Conservation (phyloP, 30 jellyfish, hydroid and myxozoan genomes). For the Aurelia coerulea region DNA sequence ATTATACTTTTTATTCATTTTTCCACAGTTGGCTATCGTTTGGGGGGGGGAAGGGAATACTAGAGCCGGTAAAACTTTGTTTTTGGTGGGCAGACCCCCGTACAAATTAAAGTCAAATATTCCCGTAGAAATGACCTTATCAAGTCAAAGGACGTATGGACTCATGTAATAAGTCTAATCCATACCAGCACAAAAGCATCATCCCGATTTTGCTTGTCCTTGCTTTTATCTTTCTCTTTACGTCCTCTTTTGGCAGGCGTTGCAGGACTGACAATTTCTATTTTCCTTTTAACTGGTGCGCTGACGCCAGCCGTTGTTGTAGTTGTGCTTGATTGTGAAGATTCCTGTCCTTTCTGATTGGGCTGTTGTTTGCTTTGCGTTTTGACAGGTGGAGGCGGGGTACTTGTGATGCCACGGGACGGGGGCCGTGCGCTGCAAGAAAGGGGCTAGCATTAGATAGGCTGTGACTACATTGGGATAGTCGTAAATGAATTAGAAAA, state of each 20-base stretch:
- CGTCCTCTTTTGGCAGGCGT: conserved; percentile 69
- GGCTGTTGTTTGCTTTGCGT: conserved; percentile 8
- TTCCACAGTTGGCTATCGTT: no score
- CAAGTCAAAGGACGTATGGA: no score
- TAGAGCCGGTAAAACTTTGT: no score
- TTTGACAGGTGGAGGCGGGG: conserved; percentile 21
- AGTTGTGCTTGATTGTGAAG: conserved; percentile 18
- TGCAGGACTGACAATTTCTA: neutral
- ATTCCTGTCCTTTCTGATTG: conserved; percentile 7
- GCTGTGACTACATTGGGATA: no score
- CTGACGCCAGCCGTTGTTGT: conserved; percentile 24
- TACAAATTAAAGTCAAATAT: no score
- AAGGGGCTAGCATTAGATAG: no score
- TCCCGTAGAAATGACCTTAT: no score
- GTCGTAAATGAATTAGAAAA: no score
- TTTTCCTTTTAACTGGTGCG: conserved; percentile 42
- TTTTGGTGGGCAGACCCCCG: no score
- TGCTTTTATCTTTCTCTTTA: conserved; percentile 71
- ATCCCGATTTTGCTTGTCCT: conserved; percentile 51
- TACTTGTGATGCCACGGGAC: neutral
- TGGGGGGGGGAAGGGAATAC: no score
- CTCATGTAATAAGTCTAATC: neutral
- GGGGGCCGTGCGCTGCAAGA: conserved; percentile 22
- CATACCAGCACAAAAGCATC: conserved; percentile 55
- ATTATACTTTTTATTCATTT: no score